These are phyloP conservation scores for Leptinotarsa undecemlineata DNA, from an alignment of 1,140 invertebrate genomes.

Conservation along the genomic window DNA sequence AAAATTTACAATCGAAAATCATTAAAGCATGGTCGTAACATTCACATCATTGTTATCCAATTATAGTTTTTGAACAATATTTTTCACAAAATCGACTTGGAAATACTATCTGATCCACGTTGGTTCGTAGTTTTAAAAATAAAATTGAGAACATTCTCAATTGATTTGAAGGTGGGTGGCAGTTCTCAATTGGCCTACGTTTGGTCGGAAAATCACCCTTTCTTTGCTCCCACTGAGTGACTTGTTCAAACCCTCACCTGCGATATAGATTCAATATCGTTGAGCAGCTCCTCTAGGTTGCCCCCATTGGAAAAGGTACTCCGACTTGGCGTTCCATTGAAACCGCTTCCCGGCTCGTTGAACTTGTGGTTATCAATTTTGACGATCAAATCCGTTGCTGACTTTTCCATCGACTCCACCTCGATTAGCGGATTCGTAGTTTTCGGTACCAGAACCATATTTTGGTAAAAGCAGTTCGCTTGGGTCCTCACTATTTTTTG, in stretches of 20 bases:
- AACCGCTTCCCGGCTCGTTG: constrained; percentile 28
- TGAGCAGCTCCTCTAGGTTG: constrained; percentile 58
- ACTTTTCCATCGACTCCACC: constrained; percentile 40
- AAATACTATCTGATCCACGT: no score
- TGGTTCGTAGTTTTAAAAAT: no score
- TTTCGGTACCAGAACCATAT: constrained; percentile 44
- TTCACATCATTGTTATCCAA: no score
- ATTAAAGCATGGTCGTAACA: no score
- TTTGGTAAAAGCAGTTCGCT: constrained; percentile 45
- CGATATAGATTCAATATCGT: constrained; percentile 60
- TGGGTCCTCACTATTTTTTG: constrained; percentile 40
- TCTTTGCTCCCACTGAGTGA: no score
- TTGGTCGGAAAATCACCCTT: no score
- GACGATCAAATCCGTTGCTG: constrained; percentile 47
- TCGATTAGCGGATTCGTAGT: constrained; percentile 17
- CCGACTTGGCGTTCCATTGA: constrained; percentile 38
- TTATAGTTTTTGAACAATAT: no score
- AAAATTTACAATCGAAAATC: no score
- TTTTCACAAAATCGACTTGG: no score
- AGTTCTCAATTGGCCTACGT: no score
- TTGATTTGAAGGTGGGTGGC: no score
- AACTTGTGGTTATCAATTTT: constrained; percentile 52
- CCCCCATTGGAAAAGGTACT: constrained; percentile 54
- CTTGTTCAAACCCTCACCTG: constrained; percentile 41
- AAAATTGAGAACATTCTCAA: no score